Conservation (phyloP, 2,888 invertebrate species). For the Scelioninae gen. 1 region DNA sequence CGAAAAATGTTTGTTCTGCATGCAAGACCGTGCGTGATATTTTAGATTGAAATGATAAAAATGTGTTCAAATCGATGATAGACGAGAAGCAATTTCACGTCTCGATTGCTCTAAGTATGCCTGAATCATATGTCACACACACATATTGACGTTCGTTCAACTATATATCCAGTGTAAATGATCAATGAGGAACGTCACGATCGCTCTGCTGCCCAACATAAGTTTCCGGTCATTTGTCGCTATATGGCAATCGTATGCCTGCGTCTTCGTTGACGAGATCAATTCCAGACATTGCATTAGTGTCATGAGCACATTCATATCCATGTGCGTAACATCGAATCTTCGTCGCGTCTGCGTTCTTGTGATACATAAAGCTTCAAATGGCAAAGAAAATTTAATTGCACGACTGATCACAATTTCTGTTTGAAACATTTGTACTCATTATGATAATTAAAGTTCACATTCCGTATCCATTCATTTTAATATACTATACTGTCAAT, state of each 20-base stretch:
- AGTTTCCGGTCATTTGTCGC: constrained; percentile 74
- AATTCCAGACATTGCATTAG: constrained; percentile 61
- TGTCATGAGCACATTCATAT: constrained; percentile 54
- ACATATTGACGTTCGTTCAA: constrained; percentile 59
- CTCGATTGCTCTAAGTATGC: constrained; percentile 64
- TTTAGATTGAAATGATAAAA: constrained; percentile 65
- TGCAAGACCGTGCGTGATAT: constrained; percentile 60
- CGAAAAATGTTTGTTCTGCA: constrained; percentile 56
- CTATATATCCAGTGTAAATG: constrained; percentile 61
- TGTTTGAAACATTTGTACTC: too few species aligned
- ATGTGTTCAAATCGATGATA: constrained; percentile 55
- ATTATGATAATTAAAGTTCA: too few species aligned
- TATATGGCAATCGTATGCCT: constrained; percentile 58
- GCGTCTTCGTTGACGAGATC: constrained; percentile 68
- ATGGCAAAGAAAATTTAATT: constrained; percentile 41
- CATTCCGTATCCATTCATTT: too few species aligned
- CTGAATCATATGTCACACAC: constrained; percentile 61
- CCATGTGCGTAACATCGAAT: constrained; percentile 19
- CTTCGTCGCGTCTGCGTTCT: constrained; percentile 29
- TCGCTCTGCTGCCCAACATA: constrained; percentile 70
- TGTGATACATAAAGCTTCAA: constrained; percentile 3
- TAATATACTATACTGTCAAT: too few species aligned
- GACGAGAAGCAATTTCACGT: constrained; percentile 69
- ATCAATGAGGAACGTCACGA: constrained; percentile 68
- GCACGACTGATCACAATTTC: too few species aligned